These are phyloP conservation scores for Urocynchramus pylzowi DNA, from an alignment of 2,113 vertebrate species.

Conservation along the genomic window DNA sequence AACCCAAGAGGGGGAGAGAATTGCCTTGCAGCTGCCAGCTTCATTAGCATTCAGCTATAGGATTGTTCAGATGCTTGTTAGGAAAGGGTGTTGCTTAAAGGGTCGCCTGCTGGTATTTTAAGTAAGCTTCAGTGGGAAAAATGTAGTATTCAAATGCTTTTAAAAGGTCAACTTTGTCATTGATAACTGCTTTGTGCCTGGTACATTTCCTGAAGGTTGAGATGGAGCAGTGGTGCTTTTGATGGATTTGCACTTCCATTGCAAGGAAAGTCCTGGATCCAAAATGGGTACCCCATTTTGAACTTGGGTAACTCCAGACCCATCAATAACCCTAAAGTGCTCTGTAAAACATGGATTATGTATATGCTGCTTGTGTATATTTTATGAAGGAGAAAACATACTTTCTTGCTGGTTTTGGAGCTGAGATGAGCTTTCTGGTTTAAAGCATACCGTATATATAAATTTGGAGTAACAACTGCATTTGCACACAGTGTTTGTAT, in stretches of 20 bases:
- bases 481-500: neutral
- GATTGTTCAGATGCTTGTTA: neutral
- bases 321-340: neutral
- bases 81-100: neutral
- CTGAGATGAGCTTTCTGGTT: neutral
- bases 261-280: neutral
- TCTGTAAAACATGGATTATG: neutral
- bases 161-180: neutral
- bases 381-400: neutral
- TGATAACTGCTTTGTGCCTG: neutral
- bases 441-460: neutral
- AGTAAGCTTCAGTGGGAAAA: neutral
- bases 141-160: neutral
- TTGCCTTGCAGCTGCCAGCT: neutral
- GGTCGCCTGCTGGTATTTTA: neutral
- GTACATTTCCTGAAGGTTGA: accelerated
- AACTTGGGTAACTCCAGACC: neutral
- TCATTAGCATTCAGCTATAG: neutral
- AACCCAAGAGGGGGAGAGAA: neutral
- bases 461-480: neutral
- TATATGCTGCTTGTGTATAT: neutral
- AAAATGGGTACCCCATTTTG: neutral
- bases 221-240: neutral
- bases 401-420: neutral
- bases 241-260: neutral